These are phyloP conservation scores for Archaeoteleia sp. DNA, from an alignment of 2,888 invertebrate species.

Conservation along the genomic window DNA sequence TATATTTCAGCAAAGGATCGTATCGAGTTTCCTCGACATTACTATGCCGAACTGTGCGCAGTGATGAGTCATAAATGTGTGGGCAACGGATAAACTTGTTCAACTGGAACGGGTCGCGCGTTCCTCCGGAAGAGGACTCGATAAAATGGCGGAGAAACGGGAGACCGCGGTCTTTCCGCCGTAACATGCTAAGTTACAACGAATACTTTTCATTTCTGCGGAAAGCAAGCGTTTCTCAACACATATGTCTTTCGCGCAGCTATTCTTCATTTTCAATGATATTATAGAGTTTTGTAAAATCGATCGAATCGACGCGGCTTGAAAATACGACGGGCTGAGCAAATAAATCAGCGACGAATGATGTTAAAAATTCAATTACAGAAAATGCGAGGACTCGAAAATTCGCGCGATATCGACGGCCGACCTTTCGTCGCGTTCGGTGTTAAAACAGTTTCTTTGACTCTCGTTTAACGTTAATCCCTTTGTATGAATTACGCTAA, in stretches of 20 bases:
- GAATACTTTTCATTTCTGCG: conserved; percentile 45
- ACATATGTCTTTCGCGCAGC: conserved; percentile 41
- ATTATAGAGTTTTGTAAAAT: conserved; percentile 48
- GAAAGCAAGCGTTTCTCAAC: conserved; percentile 14
- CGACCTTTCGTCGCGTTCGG: neutral
- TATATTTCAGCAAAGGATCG: conserved; percentile 7
- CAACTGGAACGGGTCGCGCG: conserved; percentile 59
- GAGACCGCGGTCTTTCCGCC: neutral
- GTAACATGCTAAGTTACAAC: conserved; percentile 38
- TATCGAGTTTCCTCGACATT: conserved; percentile 25
- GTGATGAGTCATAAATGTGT: conserved; percentile 61
- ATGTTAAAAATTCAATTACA: conserved; percentile 44
- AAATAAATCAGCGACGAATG: conserved; percentile 37
- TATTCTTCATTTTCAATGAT: conserved; percentile 40
- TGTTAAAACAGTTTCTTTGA: conserved; percentile 14
- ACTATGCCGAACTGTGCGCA: too few species aligned
- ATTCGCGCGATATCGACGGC: conserved; percentile 1
- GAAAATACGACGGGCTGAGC: conserved; percentile 9
- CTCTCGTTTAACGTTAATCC: conserved; percentile 8
- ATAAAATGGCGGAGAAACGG: conserved; percentile 54
- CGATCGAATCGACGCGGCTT: conserved; percentile 23
- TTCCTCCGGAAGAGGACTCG: conserved; percentile 63
- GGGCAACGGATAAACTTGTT: conserved; percentile 60
- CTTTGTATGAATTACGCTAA: conserved; percentile 4
- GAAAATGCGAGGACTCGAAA: conserved; percentile 20